Conservation (phyloP, 1,140 invertebrate genomes). For the Portunus trituberculatus region DNA sequence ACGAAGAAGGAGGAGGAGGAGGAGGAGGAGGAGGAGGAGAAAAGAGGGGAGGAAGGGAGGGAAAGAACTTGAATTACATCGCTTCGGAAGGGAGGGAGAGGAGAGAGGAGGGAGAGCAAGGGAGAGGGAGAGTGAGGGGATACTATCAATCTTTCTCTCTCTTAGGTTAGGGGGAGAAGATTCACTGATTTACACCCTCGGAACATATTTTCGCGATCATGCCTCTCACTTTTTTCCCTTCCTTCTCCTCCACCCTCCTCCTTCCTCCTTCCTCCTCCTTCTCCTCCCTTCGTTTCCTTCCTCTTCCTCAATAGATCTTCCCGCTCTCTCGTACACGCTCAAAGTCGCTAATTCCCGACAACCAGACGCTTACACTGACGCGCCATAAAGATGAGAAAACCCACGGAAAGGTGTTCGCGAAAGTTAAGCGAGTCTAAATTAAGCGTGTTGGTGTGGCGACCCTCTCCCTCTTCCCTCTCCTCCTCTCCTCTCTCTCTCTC, state of each 20-base stretch:
- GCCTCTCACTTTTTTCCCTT: neutral
- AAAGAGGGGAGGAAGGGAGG: neutral
- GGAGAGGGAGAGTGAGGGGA: neutral
- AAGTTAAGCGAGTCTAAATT: constrained; percentile 54
- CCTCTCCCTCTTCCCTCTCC: too few relatives aligned
- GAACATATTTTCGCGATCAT: neutral
- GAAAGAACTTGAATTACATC: neutral
- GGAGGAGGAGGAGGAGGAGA: neutral
- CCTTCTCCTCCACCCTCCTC: neutral
- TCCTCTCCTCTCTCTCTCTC: too few relatives aligned
- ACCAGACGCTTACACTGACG: too few relatives aligned
- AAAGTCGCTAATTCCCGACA: too few relatives aligned
- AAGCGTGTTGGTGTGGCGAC: constrained; percentile 21
- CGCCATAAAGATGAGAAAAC: neutral
- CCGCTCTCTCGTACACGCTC: neutral
- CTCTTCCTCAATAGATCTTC: neutral
- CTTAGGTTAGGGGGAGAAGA: constrained; percentile 15
- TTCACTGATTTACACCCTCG: constrained; percentile 43
- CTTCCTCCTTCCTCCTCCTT: neutral
- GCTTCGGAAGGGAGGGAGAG: neutral
- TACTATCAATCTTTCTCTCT: constrained; percentile 46
- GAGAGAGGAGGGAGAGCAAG: neutral
- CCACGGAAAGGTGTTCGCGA: constrained; percentile 32
- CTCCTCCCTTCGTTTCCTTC: neutral
- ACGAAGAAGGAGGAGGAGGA: neutral